phyloP scores from a whole-genome alignment of 1,140 invertebrate species.

The Aphaenogaster ashmeadi region DNA sequence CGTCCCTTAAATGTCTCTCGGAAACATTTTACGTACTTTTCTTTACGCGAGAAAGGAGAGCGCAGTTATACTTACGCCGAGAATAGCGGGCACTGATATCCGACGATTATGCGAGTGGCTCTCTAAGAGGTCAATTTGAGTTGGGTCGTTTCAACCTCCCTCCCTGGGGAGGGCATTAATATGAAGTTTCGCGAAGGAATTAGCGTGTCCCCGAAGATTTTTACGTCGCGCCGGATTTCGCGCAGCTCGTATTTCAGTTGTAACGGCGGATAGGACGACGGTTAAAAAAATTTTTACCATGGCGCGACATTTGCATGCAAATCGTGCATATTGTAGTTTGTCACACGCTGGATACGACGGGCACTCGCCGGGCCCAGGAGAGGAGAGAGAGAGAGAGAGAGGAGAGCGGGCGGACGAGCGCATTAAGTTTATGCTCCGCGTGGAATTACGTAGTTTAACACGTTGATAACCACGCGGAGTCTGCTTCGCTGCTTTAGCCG shows the following conservation, averaged over 20 bases:
- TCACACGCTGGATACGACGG: neutral
- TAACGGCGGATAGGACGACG: neutral
- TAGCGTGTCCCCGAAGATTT: constrained; percentile 8
- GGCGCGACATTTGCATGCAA: constrained; percentile 45
- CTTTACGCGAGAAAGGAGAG: no score
- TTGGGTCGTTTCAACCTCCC: neutral
- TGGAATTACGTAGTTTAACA: constrained; percentile 79
- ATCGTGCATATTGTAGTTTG: constrained; percentile 41
- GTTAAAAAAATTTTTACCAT: constrained; percentile 5
- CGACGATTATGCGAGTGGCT: neutral
- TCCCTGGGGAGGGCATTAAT: neutral
- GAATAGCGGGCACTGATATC: neutral
- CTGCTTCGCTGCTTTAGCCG: constrained; percentile 40
- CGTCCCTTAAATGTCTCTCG: neutral
- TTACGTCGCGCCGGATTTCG: constrained; percentile 18
- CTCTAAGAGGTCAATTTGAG: constrained; percentile 19
- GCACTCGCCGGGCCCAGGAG: neutral
- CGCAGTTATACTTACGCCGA: neutral
- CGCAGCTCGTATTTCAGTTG: constrained; percentile 40
- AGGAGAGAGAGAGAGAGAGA: neutral
- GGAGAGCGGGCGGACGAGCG: no score
- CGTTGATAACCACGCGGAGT: constrained; percentile 74
- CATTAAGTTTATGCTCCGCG: constrained; percentile 76
- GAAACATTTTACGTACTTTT: neutral
- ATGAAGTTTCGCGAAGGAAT: constrained; percentile 40